Evolutionary conservation across 2,113 vertebrate species (phyloP).

Genomic region (Oreochromis niloticus): DNA sequence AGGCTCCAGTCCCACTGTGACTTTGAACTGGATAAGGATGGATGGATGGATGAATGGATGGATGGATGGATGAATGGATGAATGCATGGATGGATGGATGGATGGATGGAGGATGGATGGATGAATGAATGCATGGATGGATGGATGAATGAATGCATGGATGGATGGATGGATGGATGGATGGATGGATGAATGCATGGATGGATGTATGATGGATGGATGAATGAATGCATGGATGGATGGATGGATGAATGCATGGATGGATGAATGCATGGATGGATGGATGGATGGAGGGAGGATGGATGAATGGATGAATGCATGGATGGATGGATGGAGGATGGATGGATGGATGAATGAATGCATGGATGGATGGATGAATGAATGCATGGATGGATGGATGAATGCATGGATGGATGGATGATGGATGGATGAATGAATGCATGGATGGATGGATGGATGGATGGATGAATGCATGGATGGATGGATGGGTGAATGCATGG

Average conservation of each 20-base stretch:
- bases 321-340: rapidly evolving
- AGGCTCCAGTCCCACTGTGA: background rate
- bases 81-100: rapidly evolving
- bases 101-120: no score
- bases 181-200: rapidly evolving
- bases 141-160: no score
- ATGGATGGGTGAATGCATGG: rapidly evolving
- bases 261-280: no score
- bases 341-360: rapidly evolving
- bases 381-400: rapidly evolving
- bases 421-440: rapidly evolving
- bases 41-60: no score
- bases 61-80: no score
- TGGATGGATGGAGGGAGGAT: no score
- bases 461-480: rapidly evolving
- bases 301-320: rapidly evolving
- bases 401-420: no score
- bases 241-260: rapidly evolving
- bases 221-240: rapidly evolving
- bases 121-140: no score
- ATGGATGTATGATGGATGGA: rapidly evolving
- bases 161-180: no score
- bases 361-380: rapidly evolving
- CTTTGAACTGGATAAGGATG: background rate
- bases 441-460: rapidly evolving